Conservation (phyloP, 1,140 invertebrate species). For the Drosophila guanche region DNA sequence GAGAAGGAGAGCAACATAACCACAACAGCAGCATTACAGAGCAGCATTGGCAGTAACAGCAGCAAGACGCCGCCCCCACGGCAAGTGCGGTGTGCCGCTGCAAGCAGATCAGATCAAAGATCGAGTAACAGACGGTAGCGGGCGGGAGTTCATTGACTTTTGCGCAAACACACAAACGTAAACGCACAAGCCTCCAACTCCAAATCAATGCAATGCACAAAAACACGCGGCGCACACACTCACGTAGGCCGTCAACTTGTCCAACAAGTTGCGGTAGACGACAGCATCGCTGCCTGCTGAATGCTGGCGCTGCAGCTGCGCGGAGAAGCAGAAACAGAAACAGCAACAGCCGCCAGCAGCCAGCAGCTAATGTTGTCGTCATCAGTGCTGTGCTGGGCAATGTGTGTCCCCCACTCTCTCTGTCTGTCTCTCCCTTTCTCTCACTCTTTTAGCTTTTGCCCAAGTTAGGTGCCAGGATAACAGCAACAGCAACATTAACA, state of each 20-base stretch:
- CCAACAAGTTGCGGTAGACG: constrained; percentile 78
- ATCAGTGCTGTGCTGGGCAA: constrained; percentile 29
- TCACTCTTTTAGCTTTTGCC: constrained; percentile 36
- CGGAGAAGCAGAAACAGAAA: constrained; percentile 20
- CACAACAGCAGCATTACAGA: constrained; percentile 5
- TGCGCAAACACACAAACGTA: constrained; percentile 69
- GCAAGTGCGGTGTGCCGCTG: constrained; percentile 20
- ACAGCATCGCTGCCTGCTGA: constrained; percentile 27
- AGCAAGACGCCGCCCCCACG: constrained; percentile 18
- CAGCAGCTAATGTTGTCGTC: constrained; percentile 67
- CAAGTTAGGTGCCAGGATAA: constrained; percentile 63
- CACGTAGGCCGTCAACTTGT: constrained; percentile 80
- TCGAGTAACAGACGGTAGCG: constrained; percentile 4
- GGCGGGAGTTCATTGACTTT: constrained; percentile 76
- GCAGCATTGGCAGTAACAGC: constrained; percentile 22
- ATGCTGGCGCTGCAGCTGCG: constrained; percentile 20
- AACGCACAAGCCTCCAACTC: constrained; percentile 80
- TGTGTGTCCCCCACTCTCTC: constrained; percentile 26
- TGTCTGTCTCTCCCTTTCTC: background rate
- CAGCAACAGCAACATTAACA: constrained; percentile 10
- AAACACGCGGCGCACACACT: constrained; percentile 45
- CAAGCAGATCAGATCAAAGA: too few relatives aligned
- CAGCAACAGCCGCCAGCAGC: constrained; percentile 17
- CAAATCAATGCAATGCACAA: constrained; percentile 75
- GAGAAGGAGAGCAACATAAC: background rate